Conservation (phyloP, 2,113 vertebrate species). For the Sebastes fasciatus region DNA sequence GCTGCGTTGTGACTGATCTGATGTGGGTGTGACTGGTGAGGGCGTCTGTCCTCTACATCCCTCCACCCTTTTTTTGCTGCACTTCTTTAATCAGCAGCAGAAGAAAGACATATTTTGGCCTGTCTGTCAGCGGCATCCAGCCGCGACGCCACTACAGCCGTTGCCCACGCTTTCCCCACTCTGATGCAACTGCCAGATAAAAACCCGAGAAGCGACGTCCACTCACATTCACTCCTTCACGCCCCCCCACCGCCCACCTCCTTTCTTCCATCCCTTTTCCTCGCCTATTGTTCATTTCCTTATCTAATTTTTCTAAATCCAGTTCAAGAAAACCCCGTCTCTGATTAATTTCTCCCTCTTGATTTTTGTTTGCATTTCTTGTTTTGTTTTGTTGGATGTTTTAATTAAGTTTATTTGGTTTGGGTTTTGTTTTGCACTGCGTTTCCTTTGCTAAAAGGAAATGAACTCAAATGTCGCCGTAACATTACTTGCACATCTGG, state of each 20-base stretch:
- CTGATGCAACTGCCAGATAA: conserved; percentile 80
- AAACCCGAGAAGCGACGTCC: conserved; percentile 52
- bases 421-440: conserved; percentile 76
- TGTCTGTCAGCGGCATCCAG: conserved; percentile 77
- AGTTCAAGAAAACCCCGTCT: conserved; percentile 64
- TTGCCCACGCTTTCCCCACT: conserved; percentile 76
- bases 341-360: conserved; percentile 84
- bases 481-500: conserved; percentile 61
- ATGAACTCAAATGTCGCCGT: conserved; percentile 63
- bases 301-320: conserved; percentile 65
- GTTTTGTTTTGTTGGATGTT: conserved; percentile 80
- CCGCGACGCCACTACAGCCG: conserved; percentile 66
- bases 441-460: conserved; percentile 78
- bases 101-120: conserved; percentile 82
- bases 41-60: conserved; percentile 63
- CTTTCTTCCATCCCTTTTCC: conserved; percentile 76
- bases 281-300: conserved; percentile 83
- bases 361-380: conserved; percentile 82
- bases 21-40: conserved; percentile 42
- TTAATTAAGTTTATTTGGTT: conserved; percentile 81
- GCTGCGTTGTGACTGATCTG: conserved; percentile 5
- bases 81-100: conserved; percentile 85
- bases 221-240: conserved; percentile 65
- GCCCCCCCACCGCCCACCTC: conserved; percentile 58
- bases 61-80: conserved; percentile 71